Base-by-base conservation (phyloP, 2,888 invertebrate genomes). In the Phyllotreta striolata region DNA sequence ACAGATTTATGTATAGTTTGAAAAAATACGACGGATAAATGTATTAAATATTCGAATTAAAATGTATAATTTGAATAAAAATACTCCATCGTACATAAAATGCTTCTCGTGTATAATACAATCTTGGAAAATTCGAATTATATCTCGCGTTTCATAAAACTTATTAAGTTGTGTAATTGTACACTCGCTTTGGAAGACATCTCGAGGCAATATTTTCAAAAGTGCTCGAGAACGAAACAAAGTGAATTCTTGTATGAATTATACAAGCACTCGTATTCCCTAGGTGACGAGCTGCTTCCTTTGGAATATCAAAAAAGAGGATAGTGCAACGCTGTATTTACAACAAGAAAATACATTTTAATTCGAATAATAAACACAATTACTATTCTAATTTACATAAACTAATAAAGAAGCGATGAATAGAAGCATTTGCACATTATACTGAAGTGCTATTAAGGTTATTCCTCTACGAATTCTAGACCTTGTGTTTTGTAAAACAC, bases 1-100 rank as follows among this genome's bases (percentile, higher is more conserved):
- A 76, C 73, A 74, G 68, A 74, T 66, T 61, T 66, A 61, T 72
- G 70, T 70, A 74, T 67, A 62, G 72, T 69, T 71, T 72, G 70
- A 63, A 66, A 34, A 24, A 13, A 59, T 14, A 59, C 43, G 34
- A 60, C 43, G 44, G 24, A 24, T 24, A 24, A 24, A 24, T 52
- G 66, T 60, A 60, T 37, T 39, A 24, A 24, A 14, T 52, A 38
- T n/a, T 52, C 41, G 38, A 37, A 10, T 7, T 60, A 44, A 58
- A 49, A 52, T 49, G 52, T 60, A 14, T 44, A 43, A 39, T 56
- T 38, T 41, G 1, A 41, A 41, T 41, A 41, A 41, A 41, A 41
- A 41, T 1, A 3, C 2, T n/a, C 1, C n/a, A n/a, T 41, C 2
- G 3, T n/a, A 3, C 41, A 41, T n/a, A 41, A 41, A n/a, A n/a